These are phyloP conservation scores for Phaenicophaeus curvirostris DNA, from an alignment of 2,797 vertebrate genomes.

Conservation along the genomic window DNA sequence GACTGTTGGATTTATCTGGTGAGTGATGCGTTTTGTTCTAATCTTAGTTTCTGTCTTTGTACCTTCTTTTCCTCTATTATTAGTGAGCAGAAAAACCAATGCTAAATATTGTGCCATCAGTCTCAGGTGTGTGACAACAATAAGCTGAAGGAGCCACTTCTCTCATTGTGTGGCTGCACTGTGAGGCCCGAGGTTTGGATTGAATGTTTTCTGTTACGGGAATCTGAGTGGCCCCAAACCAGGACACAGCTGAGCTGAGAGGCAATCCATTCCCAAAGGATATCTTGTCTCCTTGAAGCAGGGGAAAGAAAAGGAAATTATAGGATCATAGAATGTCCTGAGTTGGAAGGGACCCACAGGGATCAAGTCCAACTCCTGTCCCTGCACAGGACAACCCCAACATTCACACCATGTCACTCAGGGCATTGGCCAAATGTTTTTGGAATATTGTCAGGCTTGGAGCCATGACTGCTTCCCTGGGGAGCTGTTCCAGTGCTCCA, in stretches of 20 bases:
- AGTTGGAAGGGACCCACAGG: no score
- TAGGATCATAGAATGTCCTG: no score
- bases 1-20: conserved; percentile 18
- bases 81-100: neutral
- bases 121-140: neutral
- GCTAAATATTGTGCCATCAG: neutral
- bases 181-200: neutral
- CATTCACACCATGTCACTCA: no score
- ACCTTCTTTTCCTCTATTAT: neutral
- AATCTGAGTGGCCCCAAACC: no score
- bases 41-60: neutral
- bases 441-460: no score
- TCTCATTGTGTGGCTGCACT: neutral
- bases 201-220: neutral
- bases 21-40: neutral
- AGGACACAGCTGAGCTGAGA: neutral
- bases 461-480: no score
- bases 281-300: rapidly evolving
- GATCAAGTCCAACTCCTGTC: no score
- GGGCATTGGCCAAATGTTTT: no score
- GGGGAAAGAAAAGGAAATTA: neutral
- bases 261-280: neutral
- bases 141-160: neutral
- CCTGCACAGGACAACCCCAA: no score
- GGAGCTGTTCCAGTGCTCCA: no score